Evolutionary conservation across 2,888 invertebrate species (phyloP), one percentile per base, ranked within the genome.

Genomic region (Drosophila affinis): DNA sequence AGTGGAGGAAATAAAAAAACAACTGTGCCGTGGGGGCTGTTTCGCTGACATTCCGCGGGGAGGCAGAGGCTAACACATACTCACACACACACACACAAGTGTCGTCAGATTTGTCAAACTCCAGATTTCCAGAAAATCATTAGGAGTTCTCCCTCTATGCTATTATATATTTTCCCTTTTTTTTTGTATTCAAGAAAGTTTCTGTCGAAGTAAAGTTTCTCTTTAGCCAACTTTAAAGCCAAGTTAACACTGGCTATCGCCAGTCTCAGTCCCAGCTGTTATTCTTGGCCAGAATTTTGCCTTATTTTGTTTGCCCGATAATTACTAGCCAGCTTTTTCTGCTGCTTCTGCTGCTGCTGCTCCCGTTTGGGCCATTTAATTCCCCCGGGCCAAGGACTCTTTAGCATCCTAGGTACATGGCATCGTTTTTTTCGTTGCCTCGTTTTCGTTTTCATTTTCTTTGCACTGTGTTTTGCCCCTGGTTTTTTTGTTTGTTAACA

Each of bases 31-130:
- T 56, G 55, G 48, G 55, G 65, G 54, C 65, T 18, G 48, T 27
- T 65, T 55, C 10, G 44, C 44, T 55, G 17, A 55, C 65, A 67
- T 67, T 67, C 67, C 55, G 48, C 55, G 81, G 74, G 72, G 81
- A 78, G 78, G 81, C 75, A 75, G 75, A 59, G 58, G 72, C 70
- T 73, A 75, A 81, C 78, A 78, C 76, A 78, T 75, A 76, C 78
- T 71, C 70, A 73, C 76, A 81, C 78, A 78, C 76, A 77, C 76
- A 75, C 78, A 73, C 76, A 58, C 74, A 73, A 81, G 68, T 79
- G 74, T 64, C 53, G 74, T 58, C 72, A 65, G 82, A 81, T 87
- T 87, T 81, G 87, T 81, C 81, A 87, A 79, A 82, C 83, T 87
- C 77, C 53, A 77, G 52, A 76, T 87, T 68, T 62, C 34, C 3